These are phyloP conservation scores for Drosophila mimica DNA, from an alignment of 2,888 invertebrate species.

Conservation along the genomic window DNA sequence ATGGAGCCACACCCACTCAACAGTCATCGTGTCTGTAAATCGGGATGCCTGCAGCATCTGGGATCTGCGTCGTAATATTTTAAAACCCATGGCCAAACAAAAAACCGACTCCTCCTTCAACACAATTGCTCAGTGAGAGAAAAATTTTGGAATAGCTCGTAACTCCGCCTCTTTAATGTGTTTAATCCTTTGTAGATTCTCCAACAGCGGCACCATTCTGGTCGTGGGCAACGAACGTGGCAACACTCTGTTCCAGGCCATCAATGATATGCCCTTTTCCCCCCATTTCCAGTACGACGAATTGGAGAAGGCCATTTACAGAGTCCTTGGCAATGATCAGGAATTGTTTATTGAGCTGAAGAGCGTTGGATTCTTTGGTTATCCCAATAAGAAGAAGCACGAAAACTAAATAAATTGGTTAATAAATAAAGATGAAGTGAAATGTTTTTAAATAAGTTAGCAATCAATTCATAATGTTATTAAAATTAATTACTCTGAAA, in stretches of 20 bases:
- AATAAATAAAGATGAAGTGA: neutral
- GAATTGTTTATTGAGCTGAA: slow-evolving; percentile 88
- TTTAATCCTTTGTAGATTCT: slow-evolving; percentile 85
- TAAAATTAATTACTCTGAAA: neutral
- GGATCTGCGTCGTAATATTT: slow-evolving; percentile 91
- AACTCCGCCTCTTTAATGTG: neutral
- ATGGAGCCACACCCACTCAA: slow-evolving; percentile 91
- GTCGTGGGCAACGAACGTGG: slow-evolving; percentile 90
- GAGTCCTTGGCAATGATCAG: slow-evolving; percentile 88
- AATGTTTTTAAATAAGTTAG: neutral
- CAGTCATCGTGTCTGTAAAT: slow-evolving; percentile 89
- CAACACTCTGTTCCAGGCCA: slow-evolving; percentile 88
- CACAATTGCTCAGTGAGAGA: slow-evolving; percentile 71
- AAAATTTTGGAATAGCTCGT: slow-evolving; percentile 49
- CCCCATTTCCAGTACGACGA: slow-evolving; percentile 89
- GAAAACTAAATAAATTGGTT: neutral
- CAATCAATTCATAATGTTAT: neutral
- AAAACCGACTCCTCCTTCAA: slow-evolving; percentile 71
- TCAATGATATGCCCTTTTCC: slow-evolving; percentile 91
- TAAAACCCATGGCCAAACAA: slow-evolving; percentile 86
- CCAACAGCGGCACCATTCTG: slow-evolving; percentile 88
- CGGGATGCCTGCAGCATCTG: slow-evolving; percentile 90
- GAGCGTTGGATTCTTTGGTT: slow-evolving; percentile 86
- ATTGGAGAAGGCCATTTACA: slow-evolving; percentile 88
- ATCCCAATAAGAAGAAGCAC: slow-evolving; percentile 61